phyloP scores from a whole-genome alignment of 2,888 invertebrate species.

The Yponomeuta malinellus region DNA sequence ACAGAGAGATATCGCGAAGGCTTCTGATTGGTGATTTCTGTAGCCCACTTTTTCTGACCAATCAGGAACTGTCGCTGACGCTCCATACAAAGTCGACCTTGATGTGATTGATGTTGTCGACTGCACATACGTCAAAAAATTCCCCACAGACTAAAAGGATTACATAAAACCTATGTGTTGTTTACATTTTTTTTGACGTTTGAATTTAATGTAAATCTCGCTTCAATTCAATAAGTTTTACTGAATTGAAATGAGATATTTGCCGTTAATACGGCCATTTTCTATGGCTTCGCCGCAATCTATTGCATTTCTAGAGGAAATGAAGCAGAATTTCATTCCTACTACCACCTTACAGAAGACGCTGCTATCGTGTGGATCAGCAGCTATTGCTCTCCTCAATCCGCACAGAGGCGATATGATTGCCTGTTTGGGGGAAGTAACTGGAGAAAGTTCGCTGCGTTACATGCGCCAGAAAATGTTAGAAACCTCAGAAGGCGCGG shows the following conservation, averaged over 20 bases:
- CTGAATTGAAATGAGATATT: not conserved
- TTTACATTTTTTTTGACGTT: too few relatives aligned
- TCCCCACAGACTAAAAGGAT: too few relatives aligned
- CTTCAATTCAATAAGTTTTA: not conserved
- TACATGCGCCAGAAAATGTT: conserved; percentile 86
- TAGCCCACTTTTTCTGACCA: too few relatives aligned
- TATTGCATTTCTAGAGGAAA: conserved; percentile 7
- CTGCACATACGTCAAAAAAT: too few relatives aligned
- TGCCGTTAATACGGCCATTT: not conserved
- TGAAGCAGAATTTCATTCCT: conserved; percentile 74
- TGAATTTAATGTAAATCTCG: not conserved
- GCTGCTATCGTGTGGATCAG: conserved; percentile 90
- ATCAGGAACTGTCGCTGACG: too few relatives aligned
- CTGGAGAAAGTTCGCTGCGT: conserved; percentile 82
- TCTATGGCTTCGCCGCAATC: not conserved
- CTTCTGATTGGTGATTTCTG: too few relatives aligned
- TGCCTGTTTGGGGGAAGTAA: conserved; percentile 95
- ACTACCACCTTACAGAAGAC: conserved; percentile 83
- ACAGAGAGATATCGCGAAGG: too few relatives aligned
- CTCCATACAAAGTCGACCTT: too few relatives aligned
- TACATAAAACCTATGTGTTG: too few relatives aligned
- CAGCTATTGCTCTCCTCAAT: conserved; percentile 85
- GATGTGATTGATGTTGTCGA: too few relatives aligned
- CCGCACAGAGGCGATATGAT: conserved; percentile 94
- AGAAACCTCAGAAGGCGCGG: conserved; percentile 82